phyloP scores from a whole-genome alignment of 2,888 invertebrate genomes.

The Ochropacha duplaris region DNA sequence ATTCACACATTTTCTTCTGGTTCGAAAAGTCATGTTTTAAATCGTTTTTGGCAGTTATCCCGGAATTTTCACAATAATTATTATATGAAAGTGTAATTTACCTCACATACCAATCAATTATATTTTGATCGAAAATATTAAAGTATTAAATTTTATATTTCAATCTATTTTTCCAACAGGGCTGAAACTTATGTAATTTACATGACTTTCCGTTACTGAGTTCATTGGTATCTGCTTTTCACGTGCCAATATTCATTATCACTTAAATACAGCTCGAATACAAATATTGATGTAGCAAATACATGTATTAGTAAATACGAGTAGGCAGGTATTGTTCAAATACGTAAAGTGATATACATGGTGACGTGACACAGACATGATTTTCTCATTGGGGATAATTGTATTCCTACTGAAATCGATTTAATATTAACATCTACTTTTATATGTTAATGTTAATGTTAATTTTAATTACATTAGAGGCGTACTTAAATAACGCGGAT shows the following conservation, averaged over 20 bases:
- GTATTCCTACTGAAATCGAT: constrained; percentile 18
- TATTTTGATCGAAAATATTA: too few species aligned
- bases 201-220: not conserved
- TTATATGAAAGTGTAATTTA: too few species aligned
- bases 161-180: too few species aligned
- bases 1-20: constrained; percentile 53
- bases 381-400: constrained; percentile 19
- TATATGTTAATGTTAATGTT: too few species aligned
- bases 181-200: too few species aligned
- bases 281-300: not conserved
- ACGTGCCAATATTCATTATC: not conserved
- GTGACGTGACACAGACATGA: constrained; percentile 26
- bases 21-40: not conserved
- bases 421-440: constrained; percentile 13
- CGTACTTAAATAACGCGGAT: too few species aligned
- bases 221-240: not conserved
- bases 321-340: not conserved
- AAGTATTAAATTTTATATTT: too few species aligned
- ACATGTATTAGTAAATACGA: not conserved
- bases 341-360: constrained; percentile 22
- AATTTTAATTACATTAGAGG: constrained; percentile 28
- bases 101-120: too few species aligned
- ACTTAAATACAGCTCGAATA: not conserved
- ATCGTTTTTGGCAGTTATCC: too few species aligned
- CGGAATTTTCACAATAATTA: too few species aligned